Conservation (phyloP, 2,888 invertebrate species). For the Andrena flavipes region DNA sequence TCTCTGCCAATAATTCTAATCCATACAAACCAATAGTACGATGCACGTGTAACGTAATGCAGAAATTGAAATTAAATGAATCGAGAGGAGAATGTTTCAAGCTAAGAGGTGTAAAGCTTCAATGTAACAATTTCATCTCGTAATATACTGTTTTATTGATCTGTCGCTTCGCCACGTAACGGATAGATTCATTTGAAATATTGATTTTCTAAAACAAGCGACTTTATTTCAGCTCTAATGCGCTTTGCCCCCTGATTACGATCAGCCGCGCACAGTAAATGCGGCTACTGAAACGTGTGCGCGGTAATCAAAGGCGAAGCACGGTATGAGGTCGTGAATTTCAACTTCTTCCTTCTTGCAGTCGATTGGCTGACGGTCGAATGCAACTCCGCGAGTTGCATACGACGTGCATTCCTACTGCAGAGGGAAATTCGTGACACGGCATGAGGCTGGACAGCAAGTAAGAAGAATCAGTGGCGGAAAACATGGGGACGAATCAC, state of each 20-base stretch:
- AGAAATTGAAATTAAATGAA: too few species aligned
- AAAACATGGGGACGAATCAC: constrained; percentile 63
- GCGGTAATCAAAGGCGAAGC: background rate
- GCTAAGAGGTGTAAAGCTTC: background rate
- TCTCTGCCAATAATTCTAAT: background rate
- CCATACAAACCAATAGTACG: too few species aligned
- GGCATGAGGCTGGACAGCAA: constrained; percentile 51
- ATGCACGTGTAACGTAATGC: too few species aligned
- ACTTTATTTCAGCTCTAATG: constrained; percentile 39
- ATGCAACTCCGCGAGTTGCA: constrained; percentile 21
- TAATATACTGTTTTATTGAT: background rate
- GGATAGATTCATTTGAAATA: constrained; percentile 7
- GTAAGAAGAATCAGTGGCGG: constrained; percentile 39
- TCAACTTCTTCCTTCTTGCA: constrained; percentile 12
- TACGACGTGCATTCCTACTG: constrained; percentile 5
- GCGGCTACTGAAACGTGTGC: background rate
- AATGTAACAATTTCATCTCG: background rate
- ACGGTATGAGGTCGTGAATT: background rate
- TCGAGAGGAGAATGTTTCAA: too few species aligned
- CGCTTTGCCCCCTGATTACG: constrained; percentile 3
- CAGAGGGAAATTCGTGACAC: constrained; percentile 41
- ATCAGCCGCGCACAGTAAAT: constrained; percentile 13
- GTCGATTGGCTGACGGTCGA: constrained; percentile 17
- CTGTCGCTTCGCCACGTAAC: background rate
- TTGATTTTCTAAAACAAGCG: constrained; percentile 53